Base-by-base conservation (phyloP, 2,888 invertebrate species). In the Clunio marinus region DNA sequence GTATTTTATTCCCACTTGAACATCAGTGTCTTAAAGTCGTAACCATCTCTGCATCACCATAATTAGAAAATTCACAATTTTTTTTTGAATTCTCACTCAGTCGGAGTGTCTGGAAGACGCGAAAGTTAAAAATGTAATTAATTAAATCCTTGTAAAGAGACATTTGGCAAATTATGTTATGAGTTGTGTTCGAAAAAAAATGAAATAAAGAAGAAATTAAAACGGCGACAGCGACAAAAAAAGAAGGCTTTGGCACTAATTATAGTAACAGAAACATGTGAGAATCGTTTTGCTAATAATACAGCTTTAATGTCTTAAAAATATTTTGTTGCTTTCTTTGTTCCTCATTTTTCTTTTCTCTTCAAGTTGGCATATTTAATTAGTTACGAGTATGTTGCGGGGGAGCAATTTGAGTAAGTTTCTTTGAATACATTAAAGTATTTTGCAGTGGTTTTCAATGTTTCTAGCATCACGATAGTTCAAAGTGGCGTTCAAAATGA, bases 121-220 rank as follows among this genome's bases (percentile, higher is more conserved):
- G 35, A 22, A 28, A 59, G 32, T n/a, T n/a, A n/a, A 22, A 28
- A 57, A 17, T 20, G 32, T 59, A 59, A 59, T 59, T 59, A 59
- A 59, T 59, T 59, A 59, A 59, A 59, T 59, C 59, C 59, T 59
- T 59, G 59, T 59, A 59, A 59, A 59, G n/a, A 59, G 59, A 32
- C 59, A 59, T 28, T 59, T 59, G 59, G 59, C 59, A 59, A 59
- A 59, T 59, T 59, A 59, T 59, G 59, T 59, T 59, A 59, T 59
- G 35, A 59, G 27, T 15, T n/a, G n/a, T n/a, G n/a, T n/a, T n/a
- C n/a, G n/a, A n/a, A n/a, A n/a, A n/a, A n/a, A n/a, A n/a, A n/a
- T n/a, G n/a, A n/a, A n/a, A 51, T 2, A 22, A 51, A 22, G 10
- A 41, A 10, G 10, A 51, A 17, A 51, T 17, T n/a, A 22, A 51